Evolutionary conservation across 2,113 vertebrate genomes (phyloP).

Genomic region (Symphodus melops): DNA sequence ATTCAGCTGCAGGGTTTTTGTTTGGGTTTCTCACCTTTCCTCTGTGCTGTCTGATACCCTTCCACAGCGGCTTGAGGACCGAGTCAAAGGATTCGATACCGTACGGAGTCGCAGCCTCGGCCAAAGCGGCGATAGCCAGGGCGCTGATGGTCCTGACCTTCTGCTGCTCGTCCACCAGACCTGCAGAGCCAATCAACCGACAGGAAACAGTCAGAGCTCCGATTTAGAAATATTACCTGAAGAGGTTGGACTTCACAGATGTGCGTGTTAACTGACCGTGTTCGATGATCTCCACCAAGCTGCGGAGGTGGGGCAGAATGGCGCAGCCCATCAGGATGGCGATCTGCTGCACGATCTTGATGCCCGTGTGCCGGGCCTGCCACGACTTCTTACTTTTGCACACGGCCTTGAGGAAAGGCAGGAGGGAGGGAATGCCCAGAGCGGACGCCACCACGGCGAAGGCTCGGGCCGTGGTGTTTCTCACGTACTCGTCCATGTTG

Average conservation of each 20-base stretch:
- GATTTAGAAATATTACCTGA: fast-evolving
- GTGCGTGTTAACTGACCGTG: constrained; percentile 86
- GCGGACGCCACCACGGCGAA: constrained; percentile 98
- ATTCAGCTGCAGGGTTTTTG: background rate
- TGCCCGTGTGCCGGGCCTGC: constrained; percentile 98
- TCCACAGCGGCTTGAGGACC: constrained; percentile 98
- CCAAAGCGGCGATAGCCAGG: constrained; percentile 96
- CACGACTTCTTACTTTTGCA: constrained; percentile 99
- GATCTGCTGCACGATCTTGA: constrained; percentile 99
- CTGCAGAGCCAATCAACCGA: constrained; percentile 68
- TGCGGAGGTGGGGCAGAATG: constrained; percentile 96
- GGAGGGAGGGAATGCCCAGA: constrained; percentile 95
- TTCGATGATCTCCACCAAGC: constrained; percentile 99
- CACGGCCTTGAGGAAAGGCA: constrained; percentile 98
- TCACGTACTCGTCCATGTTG: constrained; percentile 99
- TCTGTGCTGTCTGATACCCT: constrained; percentile 98
- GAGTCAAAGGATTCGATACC: constrained; percentile 99
- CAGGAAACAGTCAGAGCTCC: background rate
- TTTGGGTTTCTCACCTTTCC: constrained; percentile 87
- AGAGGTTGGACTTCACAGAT: too few relatives aligned
- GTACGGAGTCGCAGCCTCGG: constrained; percentile 97
- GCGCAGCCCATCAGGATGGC: constrained; percentile 99
- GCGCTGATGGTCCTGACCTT: constrained; percentile 99
- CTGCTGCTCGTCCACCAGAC: constrained; percentile 98
- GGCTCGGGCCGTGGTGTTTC: constrained; percentile 97